Evolutionary conservation across 2,888 invertebrate species (phyloP), one percentile per base, ranked within the genome.

Genomic region (Oxytorus armatus): DNA sequence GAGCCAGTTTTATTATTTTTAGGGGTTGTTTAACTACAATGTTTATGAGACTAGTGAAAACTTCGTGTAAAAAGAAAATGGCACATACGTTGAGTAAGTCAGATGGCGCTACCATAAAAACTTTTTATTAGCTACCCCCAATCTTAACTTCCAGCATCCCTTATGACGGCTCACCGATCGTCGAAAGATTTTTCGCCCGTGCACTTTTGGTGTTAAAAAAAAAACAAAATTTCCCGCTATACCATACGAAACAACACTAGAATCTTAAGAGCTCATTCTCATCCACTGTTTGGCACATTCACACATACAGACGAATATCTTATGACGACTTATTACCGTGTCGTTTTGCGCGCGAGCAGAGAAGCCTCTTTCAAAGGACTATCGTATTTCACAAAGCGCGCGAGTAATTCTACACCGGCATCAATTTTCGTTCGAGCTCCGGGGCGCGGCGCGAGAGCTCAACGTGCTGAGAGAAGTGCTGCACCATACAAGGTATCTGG

Each of bases 381-480:
- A 80, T 80, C 76, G 21, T 61, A 72, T 72, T 76, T 76, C 74
- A 79, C 75, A 81, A 81, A 81, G 81, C 77, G 57, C 73, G 25
- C 57, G 80, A n/a, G n/a, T 79, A 77, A 81, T 77, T 66, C 80
- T 59, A 81, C 81, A 80, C 80, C 75, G 68, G 82, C 73, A 82
- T 84, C 77, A 83, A 81, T 85, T 83, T 83, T 79, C 82, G 25
- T 81, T 77, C 53, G 77, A 78, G 75, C 66, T 49, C 36, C 47
- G 53, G 21, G 18, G 36, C 36, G 10, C 16, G 57, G 36, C 44
- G 63, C 23, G 21, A 14, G 42, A 42, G 47, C 18, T 33, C 57
- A 18, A 63, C 57, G 61, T 16, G 36, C 33, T 10, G 44, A 33
- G 42, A 33, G 57, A 39, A 42, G 33, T 10, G 49, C 57, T 25